These are phyloP conservation scores for Ophiodon elongatus DNA, from an alignment of 2,113 vertebrate genomes.

Conservation along the genomic window DNA sequence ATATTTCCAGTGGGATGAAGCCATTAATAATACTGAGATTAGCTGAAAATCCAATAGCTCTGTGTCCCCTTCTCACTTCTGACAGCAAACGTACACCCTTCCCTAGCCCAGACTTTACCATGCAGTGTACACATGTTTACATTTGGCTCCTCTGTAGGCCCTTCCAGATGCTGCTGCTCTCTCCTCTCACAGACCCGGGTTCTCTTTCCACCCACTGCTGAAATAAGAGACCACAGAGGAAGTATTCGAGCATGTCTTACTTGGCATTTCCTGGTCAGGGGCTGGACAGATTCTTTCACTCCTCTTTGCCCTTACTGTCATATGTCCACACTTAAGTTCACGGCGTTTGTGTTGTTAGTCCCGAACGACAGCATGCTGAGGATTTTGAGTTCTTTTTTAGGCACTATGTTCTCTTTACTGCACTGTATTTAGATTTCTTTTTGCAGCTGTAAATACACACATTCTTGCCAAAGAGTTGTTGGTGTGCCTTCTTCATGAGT, in stretches of 20 bases:
- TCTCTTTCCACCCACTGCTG: conserved; percentile 60
- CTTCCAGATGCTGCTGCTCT: conserved; percentile 70
- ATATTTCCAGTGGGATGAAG: background rate
- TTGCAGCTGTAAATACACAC: conserved; percentile 67
- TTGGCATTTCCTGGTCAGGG: conserved; percentile 76
- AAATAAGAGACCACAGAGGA: conserved; percentile 71
- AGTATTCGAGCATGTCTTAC: conserved; percentile 68
- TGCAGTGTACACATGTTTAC: conserved; percentile 55
- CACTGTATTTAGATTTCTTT: conserved; percentile 60
- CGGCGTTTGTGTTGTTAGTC: conserved; percentile 3
- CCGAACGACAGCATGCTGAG: background rate
- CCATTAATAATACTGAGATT: background rate
- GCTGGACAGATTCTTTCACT: conserved; percentile 61
- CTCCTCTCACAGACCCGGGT: conserved; percentile 40
- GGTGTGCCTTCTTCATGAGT: conserved; percentile 47
- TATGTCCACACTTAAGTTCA: conserved; percentile 28
- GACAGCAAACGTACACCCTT: background rate
- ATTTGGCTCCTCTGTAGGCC: conserved; percentile 38
- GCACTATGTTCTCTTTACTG: conserved; percentile 32
- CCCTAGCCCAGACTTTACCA: conserved; percentile 13
- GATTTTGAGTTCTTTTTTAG: conserved; percentile 13
- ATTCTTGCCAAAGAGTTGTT: conserved; percentile 55
- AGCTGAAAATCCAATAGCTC: background rate
- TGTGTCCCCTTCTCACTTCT: background rate
- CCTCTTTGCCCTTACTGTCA: conserved; percentile 53